Percentiles rank a stretch among this genome's conserved stretches.
These are phyloP conservation scores for Leptosomus discolor DNA, from an alignment of 2,113 vertebrate species.

Conservation along the genomic window DNA sequence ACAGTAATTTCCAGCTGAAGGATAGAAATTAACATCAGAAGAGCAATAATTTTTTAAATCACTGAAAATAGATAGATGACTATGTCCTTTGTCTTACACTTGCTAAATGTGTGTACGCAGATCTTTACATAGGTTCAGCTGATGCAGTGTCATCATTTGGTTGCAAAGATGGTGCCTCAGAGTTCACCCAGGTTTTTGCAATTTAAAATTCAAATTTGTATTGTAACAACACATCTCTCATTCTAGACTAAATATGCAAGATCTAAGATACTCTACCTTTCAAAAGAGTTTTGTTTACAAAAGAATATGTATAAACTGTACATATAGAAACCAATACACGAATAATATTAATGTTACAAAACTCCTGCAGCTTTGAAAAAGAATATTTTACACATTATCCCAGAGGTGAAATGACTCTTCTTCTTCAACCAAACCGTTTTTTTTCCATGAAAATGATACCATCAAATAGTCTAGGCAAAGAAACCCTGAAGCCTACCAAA, in stretches of 20 bases:
- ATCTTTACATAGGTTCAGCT: neutral
- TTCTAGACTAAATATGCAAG: neutral
- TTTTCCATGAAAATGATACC: neutral
- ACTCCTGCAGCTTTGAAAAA: neutral
- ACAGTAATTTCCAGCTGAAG: neutral
- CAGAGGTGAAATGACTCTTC: neutral
- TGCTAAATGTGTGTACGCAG: neutral
- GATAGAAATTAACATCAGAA: neutral
- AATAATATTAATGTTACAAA: neutral
- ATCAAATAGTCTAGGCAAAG: neutral
- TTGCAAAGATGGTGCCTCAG: neutral
- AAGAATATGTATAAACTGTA: neutral
- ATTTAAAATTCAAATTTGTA: neutral
- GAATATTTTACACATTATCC: neutral
- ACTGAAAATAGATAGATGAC: neutral
- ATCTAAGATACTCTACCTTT: neutral
- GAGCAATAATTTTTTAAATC: neutral
- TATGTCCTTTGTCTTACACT: neutral
- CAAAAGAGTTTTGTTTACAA: neutral
- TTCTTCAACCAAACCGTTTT: neutral
- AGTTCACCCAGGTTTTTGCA: neutral
- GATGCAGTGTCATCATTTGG: neutral
- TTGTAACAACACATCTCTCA: neutral
- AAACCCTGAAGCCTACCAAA: neutral
- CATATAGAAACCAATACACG: neutral